Percentiles rank a stretch among this genome's conserved stretches.
Conservation (phyloP, 2,888 invertebrate genomes). For the Sinotaia quadrata region DNA sequence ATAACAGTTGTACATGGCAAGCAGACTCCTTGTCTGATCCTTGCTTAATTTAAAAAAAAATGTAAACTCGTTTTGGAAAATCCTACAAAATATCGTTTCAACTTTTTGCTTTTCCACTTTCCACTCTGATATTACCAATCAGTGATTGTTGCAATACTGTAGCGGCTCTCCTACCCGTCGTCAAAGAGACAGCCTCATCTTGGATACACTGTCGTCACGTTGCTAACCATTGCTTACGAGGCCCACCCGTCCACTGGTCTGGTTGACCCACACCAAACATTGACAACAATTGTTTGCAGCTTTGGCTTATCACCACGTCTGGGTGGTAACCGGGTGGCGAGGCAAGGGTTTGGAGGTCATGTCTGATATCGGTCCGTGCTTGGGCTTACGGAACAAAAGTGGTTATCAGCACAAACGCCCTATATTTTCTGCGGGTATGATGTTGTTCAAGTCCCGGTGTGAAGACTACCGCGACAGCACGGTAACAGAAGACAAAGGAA, state of each 20-base stretch:
- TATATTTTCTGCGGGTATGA: neutral
- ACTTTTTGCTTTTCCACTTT: neutral
- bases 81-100: too few species aligned
- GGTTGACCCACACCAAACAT: neutral
- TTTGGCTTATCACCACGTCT: constrained; percentile 1
- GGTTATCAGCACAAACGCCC: constrained; percentile 3
- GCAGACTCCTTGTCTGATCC: too few species aligned
- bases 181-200: neutral
- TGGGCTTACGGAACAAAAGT: neutral
- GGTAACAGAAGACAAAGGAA: too few species aligned
- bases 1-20: too few species aligned
- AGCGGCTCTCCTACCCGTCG: neutral
- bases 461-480: too few species aligned
- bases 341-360: neutral
- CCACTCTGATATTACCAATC: neutral
- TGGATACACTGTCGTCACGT: constrained; percentile 1
- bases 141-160: neutral
- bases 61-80: too few species aligned
- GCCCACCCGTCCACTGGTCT: neutral
- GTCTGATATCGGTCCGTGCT: constrained; percentile 9
- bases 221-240: neutral
- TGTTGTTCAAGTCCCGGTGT: too few species aligned
- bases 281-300: constrained; percentile 8
- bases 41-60: too few species aligned
- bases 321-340: constrained; percentile 13